Percentiles rank a stretch among this genome's conserved stretches.
Conservation (phyloP, 2,113 vertebrate species). For the Stegastes partitus region DNA sequence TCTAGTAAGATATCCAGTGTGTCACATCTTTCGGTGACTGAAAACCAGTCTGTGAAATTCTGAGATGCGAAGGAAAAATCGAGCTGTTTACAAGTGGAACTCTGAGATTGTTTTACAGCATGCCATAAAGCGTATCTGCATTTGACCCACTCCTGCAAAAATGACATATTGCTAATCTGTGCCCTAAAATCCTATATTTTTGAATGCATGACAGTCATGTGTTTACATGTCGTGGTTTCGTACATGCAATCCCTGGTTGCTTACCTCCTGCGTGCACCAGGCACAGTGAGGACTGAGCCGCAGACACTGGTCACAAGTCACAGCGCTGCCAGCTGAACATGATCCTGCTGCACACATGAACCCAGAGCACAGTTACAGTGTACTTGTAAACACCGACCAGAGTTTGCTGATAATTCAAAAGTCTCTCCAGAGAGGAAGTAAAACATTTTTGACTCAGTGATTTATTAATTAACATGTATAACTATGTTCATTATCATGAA, state of each 20-base stretch:
- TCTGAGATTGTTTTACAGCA: not conserved
- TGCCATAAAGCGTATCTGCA: not conserved
- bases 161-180: not conserved
- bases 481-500: too few relatives aligned
- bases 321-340: conserved; percentile 86
- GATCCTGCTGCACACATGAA: conserved; percentile 82
- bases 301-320: conserved; percentile 93
- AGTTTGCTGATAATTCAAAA: not conserved
- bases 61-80: conserved; percentile 66
- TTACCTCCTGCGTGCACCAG: conserved; percentile 97
- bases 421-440: not conserved
- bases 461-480: too few relatives aligned
- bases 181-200: not conserved
- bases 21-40: conserved; percentile 89
- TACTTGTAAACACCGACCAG: not conserved
- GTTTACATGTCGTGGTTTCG: not conserved
- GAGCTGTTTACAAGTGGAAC: not conserved
- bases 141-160: not conserved
- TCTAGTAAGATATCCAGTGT: conserved; percentile 85
- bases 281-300: conserved; percentile 91
- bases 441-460: too few relatives aligned
- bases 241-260: conserved; percentile 17
- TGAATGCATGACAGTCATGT: not conserved
- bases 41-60: conserved; percentile 92
- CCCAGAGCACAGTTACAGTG: conserved; percentile 6